Evolutionary conservation across 2,888 invertebrate genomes (phyloP).

Genomic region (Agrotis clavis): DNA sequence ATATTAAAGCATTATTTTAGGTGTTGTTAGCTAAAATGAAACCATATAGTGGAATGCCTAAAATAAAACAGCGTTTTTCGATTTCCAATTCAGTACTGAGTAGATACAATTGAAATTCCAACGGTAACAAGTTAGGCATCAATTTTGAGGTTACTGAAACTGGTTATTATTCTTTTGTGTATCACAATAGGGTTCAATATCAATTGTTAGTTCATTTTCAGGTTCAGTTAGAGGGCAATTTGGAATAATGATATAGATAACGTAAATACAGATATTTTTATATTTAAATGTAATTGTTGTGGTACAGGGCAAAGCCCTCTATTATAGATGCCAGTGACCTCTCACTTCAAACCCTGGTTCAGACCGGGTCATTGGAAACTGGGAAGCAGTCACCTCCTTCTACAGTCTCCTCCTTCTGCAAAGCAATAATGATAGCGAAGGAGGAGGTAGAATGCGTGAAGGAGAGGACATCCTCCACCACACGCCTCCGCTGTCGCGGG

Average conservation of each 20-base stretch:
- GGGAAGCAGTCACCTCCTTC: too few species aligned
- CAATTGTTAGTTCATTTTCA: conserved; percentile 30
- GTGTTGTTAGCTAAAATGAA: too few species aligned
- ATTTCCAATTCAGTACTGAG: neutral
- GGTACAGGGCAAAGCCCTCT: neutral
- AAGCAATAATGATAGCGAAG: too few species aligned
- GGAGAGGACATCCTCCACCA: too few species aligned
- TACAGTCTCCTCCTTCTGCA: too few species aligned
- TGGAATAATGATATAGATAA: neutral
- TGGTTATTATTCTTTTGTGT: conserved; percentile 6
- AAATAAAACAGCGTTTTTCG: neutral
- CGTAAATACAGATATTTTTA: conserved; percentile 4
- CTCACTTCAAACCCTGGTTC: too few species aligned
- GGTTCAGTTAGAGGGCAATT: conserved; percentile 29
- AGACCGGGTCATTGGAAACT: too few species aligned
- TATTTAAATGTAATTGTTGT: neutral
- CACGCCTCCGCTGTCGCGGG: too few species aligned
- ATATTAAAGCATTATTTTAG: too few species aligned
- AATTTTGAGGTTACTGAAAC: neutral
- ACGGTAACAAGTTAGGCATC: neutral
- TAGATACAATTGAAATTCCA: rapidly evolving
- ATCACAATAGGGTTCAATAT: conserved; percentile 16
- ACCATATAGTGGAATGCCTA: neutral
- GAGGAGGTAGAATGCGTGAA: too few species aligned
- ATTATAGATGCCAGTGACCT: too few species aligned